These are phyloP conservation scores for Physeter macrocephalus DNA, from an alignment of 2,113 vertebrate genomes.

Conservation along the genomic window DNA sequence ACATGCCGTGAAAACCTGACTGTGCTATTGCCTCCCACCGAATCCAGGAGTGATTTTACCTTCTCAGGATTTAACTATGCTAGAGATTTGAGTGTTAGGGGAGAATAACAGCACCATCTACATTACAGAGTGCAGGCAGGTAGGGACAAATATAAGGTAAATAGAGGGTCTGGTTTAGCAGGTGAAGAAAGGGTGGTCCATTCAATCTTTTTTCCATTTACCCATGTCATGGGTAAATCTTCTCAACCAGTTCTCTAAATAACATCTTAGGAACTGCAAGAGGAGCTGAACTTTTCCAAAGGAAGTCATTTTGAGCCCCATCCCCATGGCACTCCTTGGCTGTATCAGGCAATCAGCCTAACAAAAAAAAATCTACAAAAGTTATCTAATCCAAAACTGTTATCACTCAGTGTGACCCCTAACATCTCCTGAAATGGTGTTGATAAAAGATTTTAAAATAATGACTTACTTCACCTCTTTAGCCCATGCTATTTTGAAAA, in stretches of 20 bases:
- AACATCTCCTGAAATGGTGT: neutral
- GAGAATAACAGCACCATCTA: no score
- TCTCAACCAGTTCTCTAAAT: neutral
- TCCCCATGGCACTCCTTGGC: accelerated
- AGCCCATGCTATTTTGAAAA: neutral
- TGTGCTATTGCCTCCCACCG: neutral
- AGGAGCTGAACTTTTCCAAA: neutral
- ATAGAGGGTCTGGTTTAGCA: neutral
- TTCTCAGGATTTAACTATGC: neutral
- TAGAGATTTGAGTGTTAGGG: neutral
- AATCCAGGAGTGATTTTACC: neutral
- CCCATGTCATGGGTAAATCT: neutral
- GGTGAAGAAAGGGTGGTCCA: neutral
- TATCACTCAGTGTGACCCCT: neutral
- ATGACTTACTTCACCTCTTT: neutral
- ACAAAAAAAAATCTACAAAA: neutral
- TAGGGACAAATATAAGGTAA: neutral
- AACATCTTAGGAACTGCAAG: neutral
- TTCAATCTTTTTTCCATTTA: neutral
- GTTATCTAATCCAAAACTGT: neutral
- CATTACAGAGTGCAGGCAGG: neutral
- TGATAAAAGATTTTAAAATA: neutral
- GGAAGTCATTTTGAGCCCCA: neutral
- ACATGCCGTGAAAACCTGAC: neutral
- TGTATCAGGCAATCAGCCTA: neutral